Conservation (phyloP, 2,113 vertebrate genomes). For the Phalacrocorax pelagicus region DNA sequence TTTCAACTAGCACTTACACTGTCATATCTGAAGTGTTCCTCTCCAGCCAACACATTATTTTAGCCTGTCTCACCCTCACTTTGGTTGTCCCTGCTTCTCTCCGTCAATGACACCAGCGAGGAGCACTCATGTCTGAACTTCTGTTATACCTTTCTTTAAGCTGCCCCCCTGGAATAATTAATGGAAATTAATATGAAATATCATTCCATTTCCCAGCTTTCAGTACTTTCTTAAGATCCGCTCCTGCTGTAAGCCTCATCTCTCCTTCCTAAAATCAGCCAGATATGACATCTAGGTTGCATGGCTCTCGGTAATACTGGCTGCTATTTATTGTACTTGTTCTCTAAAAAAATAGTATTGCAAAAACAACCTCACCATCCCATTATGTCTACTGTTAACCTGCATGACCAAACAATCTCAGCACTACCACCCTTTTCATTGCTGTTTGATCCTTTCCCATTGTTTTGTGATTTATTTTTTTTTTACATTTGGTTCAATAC, state of each 20-base stretch:
- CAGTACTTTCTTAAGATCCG: not conserved
- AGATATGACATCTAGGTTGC: not conserved
- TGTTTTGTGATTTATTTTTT: not conserved
- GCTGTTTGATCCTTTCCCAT: not conserved
- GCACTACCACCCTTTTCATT: not conserved
- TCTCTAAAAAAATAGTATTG: not conserved
- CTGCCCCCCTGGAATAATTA: not conserved
- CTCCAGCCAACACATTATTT: slow-evolving; percentile 55
- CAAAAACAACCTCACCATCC: not conserved
- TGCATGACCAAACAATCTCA: not conserved
- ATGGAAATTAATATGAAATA: slow-evolving; percentile 22
- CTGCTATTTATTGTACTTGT: not conserved
- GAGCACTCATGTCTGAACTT: not conserved
- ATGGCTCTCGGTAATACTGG: fast-evolving
- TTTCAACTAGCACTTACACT: slow-evolving; percentile 39
- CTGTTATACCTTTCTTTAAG: not conserved
- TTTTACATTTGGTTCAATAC: not conserved
- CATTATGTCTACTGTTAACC: not conserved
- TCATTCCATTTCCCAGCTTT: not conserved
- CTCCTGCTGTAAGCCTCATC: not conserved
- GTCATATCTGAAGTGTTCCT: slow-evolving; percentile 31
- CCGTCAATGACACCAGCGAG: slow-evolving; percentile 7
- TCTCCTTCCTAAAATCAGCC: not conserved
- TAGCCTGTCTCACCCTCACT: slow-evolving; percentile 31
- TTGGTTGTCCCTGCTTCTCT: not conserved